phyloP scores from a whole-genome alignment of 2,888 invertebrate genomes.

The Sphinx pinastri region DNA sequence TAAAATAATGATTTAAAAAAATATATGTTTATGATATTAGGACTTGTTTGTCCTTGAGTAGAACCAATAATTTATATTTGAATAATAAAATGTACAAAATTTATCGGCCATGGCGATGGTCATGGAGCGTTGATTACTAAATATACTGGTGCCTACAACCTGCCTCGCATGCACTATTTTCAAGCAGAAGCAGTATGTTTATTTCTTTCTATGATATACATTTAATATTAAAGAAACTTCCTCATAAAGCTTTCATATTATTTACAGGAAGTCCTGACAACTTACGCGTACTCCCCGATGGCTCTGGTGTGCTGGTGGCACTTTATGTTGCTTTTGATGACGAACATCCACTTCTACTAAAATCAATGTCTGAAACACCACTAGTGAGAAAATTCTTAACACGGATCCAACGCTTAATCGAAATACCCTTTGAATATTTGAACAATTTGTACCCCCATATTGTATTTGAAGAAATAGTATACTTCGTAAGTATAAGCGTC shows the following conservation, averaged over 20 bases:
- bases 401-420: slow-evolving; percentile 83
- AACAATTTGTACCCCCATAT: slow-evolving; percentile 87
- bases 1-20: no score
- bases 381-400: slow-evolving; percentile 86
- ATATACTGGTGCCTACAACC: no score
- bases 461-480: slow-evolving; percentile 84
- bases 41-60: no score
- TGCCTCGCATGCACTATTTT: no score
- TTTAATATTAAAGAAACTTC: no score
- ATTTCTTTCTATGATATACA: background rate
- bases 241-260: background rate
- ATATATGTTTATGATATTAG: no score
- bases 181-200: background rate
- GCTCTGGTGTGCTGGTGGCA: slow-evolving; percentile 87
- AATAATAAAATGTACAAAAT: no score
- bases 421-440: slow-evolving; percentile 86
- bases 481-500: slow-evolving; percentile 77
- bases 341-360: slow-evolving; percentile 82
- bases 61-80: no score
- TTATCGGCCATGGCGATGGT: no score
- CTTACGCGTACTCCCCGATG: slow-evolving; percentile 78
- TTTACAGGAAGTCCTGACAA: slow-evolving; percentile 87
- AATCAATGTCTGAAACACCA: slow-evolving; percentile 85
- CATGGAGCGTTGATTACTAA: no score
- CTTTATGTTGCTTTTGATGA: slow-evolving; percentile 82